phyloP scores from a whole-genome alignment of 2,888 invertebrate species.

The Dioctria rufipes region DNA sequence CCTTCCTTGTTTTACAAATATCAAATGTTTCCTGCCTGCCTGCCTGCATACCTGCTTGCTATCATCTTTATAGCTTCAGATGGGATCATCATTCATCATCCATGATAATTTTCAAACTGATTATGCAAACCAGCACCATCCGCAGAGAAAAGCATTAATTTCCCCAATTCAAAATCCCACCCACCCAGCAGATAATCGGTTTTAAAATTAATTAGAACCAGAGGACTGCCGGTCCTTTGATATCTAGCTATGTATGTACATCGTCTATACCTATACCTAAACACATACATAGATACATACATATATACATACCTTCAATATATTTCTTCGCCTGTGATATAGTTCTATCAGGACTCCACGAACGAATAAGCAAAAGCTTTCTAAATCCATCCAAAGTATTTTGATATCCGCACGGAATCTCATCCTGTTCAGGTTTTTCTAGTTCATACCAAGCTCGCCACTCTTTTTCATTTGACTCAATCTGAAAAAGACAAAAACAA shows the following conservation, averaged over 20 bases:
- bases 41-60: no score
- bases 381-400: conserved; percentile 89
- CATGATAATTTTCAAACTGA: no score
- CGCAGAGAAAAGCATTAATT: no score
- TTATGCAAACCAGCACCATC: no score
- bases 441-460: conserved; percentile 94
- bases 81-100: no score
- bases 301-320: conserved; percentile 78
- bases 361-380: conserved; percentile 88
- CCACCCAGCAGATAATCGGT: not conserved
- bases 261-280: not conserved
- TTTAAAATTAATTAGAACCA: conserved; percentile 1
- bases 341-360: conserved; percentile 96
- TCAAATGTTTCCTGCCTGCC: no score
- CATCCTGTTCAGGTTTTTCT: conserved; percentile 92
- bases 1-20: no score
- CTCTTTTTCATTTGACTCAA: conserved; percentile 87
- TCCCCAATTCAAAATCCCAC: not conserved
- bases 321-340: conserved; percentile 94
- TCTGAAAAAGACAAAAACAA: conserved; percentile 71
- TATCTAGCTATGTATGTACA: no score
- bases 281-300: no score
- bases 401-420: conserved; percentile 91
- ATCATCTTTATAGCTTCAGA: no score
- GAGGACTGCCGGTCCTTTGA: not conserved